Evolutionary conservation across 2,888 invertebrate genomes (phyloP), one percentile per base, ranked within the genome.

Genomic region (Eupithecia subumbrata): DNA sequence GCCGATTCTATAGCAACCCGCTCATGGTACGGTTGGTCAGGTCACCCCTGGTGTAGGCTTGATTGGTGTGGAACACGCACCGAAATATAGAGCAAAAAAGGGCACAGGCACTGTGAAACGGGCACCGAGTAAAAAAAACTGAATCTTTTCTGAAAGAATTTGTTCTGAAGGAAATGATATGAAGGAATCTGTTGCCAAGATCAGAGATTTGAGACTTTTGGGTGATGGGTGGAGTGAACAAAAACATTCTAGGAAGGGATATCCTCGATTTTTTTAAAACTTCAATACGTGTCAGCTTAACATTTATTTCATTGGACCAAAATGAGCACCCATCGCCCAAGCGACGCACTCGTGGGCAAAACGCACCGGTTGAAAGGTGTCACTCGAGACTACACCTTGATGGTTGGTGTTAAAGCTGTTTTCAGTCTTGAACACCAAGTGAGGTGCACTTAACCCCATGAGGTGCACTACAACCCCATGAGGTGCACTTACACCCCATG

Each of bases 1-100:
- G 90, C 81, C 88, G 89, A 79, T 92, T 91, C 86, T 93, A 92
- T 87, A 89, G 89, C 87, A 90, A 91, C 87, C 90, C 92, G 82
- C 83, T 89, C 81, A 89, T 89, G 94, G 93, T 94, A 94, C 88
- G 91, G 77, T 56, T 37, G 37, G 8, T 30, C 30, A 30, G 30
- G 30, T 73, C 34, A 67, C 3, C 18, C 9, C 66, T 37, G 66
- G 66, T 67, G 66, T 11, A 64, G 64, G 66, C 18, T 66, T 34
- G 5, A 48, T 48, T 66, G n/a, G 16, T 66, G 64, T 71, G 63
- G 22, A 71, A 71, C 22, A 34, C 43, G 73, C 64, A 69, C 37
- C 69, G 25, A 73, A 11, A 25, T 48, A 52, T 45, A 66, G 14
- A 48, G 37, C 72, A 67, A 16, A 22, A 40, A n/a, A n/a, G n/a